Evolutionary conservation across 2,113 vertebrate genomes (phyloP).

Genomic region (Cephalopterus ornatus): DNA sequence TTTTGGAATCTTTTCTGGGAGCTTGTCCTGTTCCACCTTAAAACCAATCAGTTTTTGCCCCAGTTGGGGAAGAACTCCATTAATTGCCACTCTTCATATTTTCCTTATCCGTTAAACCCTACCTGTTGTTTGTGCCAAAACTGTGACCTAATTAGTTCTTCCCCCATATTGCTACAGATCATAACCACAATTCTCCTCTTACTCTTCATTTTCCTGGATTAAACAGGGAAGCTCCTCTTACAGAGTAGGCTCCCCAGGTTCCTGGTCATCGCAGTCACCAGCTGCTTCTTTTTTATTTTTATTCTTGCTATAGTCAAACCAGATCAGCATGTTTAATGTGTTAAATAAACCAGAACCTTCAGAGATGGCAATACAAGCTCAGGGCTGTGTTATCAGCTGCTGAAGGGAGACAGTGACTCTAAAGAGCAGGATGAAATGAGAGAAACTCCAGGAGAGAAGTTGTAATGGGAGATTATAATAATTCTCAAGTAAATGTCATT

Average conservation of each 20-base stretch:
- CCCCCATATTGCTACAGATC: not conserved
- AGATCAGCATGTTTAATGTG: not conserved
- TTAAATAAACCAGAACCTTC: not conserved
- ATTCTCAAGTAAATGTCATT: not conserved
- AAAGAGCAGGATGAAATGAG: not conserved
- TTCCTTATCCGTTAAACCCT: not conserved
- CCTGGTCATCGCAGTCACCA: not conserved
- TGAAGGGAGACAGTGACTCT: not conserved
- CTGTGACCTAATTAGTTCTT: not conserved
- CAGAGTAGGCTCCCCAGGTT: not conserved
- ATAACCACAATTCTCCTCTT: not conserved
- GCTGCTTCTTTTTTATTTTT: not conserved
- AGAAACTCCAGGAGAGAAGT: not conserved
- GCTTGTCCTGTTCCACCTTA: not conserved
- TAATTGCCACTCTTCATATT: not conserved
- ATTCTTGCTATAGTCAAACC: not conserved
- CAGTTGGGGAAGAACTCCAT: not conserved
- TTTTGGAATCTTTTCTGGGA: not conserved
- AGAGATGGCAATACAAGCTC: not conserved
- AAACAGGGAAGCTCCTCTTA: not conserved
- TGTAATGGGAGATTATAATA: not conserved
- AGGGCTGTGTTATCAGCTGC: not conserved
- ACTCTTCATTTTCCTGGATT: not conserved
- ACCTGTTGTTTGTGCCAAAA: not conserved
- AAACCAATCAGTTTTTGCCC: not conserved